A percentile compares a stretch with the other conserved stretches of the same genome.
Conservation (phyloP, 2,797 vertebrate species). For the Enteromius thamalakanensis region DNA sequence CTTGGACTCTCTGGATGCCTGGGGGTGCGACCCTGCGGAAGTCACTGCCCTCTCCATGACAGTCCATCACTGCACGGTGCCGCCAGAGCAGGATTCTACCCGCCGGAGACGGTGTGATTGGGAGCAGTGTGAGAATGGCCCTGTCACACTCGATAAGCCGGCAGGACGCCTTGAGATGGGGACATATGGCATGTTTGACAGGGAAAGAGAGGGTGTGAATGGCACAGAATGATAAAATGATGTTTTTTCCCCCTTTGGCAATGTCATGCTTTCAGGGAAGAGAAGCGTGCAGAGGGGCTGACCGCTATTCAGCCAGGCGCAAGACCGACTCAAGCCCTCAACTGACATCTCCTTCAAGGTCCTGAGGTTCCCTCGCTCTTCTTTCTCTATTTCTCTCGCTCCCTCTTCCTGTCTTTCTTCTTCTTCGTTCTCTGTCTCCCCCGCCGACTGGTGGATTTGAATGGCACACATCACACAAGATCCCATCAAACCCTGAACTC, state of each 20-base stretch:
- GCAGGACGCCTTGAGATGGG: slow-evolving; percentile 80
- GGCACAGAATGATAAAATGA: slow-evolving; percentile 84
- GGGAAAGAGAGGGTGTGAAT: slow-evolving; percentile 82
- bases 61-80: slow-evolving; percentile 74
- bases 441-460: slow-evolving; percentile 21
- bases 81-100: slow-evolving; percentile 69
- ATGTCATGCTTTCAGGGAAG: slow-evolving; percentile 82
- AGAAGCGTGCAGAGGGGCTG: slow-evolving; percentile 41
- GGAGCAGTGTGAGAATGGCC: slow-evolving; percentile 82
- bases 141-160: slow-evolving; percentile 84
- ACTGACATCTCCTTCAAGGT: slow-evolving; percentile 82
- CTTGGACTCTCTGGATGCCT: slow-evolving; percentile 68
- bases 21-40: slow-evolving; percentile 70
- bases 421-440: slow-evolving; percentile 4
- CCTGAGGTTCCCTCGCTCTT: slow-evolving; percentile 64
- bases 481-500: slow-evolving; percentile 12
- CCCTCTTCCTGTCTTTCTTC: neutral
- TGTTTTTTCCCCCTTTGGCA: slow-evolving; percentile 76
- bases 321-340: slow-evolving; percentile 73
- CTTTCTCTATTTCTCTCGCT: neutral
- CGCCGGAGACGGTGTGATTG: slow-evolving; percentile 79
- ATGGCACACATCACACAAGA: slow-evolving; percentile 28
- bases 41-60: slow-evolving; percentile 76
- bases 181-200: slow-evolving; percentile 86
- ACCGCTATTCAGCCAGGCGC: slow-evolving; percentile 79